Conservation (phyloP, 2,888 invertebrate genomes). For the Microplitis deprimator region DNA sequence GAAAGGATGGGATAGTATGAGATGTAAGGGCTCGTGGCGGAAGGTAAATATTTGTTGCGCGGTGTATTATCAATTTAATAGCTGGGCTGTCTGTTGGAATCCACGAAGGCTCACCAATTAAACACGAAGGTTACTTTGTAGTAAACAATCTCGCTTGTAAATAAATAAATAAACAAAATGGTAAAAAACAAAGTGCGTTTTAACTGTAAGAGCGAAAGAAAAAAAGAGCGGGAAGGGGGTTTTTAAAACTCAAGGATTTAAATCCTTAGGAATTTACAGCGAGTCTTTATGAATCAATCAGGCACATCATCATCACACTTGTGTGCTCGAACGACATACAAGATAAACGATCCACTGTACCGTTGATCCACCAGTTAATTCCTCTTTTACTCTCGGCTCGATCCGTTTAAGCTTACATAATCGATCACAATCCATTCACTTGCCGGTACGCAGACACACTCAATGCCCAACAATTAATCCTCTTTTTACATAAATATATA, state of each 20-base stretch:
- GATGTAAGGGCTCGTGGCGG: not conserved
- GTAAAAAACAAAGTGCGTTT: no score
- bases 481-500: not conserved
- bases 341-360: constrained; percentile 31
- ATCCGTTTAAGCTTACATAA: not conserved
- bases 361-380: constrained; percentile 24
- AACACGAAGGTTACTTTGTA: constrained; percentile 10
- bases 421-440: not conserved
- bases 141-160: not conserved
- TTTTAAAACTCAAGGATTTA: no score
- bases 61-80: constrained; percentile 28
- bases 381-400: not conserved
- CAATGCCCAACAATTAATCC: constrained; percentile 4
- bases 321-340: constrained; percentile 3
- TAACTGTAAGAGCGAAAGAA: no score
- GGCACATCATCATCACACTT: constrained; percentile 26
- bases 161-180: no score
- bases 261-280: no score
- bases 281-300: constrained; percentile 18
- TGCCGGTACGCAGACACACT: not conserved
- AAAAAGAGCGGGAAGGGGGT: no score
- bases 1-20: constrained; percentile 3
- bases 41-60: constrained; percentile 22
- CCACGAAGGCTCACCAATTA: constrained; percentile 8
- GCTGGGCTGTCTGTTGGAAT: constrained; percentile 1